Conservation (phyloP, 2,888 invertebrate species). For the Orchestes rusci region DNA sequence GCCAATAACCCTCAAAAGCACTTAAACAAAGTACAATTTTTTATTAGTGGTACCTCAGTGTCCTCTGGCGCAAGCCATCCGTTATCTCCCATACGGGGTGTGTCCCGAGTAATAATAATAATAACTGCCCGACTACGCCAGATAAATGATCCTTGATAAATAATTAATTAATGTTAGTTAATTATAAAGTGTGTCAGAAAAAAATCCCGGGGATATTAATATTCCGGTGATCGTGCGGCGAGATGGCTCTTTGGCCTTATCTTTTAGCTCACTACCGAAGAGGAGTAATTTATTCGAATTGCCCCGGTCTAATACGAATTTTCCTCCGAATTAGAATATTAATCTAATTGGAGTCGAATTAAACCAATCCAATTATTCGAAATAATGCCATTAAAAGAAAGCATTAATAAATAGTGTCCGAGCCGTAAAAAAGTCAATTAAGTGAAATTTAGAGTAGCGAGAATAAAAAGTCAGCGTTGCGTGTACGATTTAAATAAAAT, state of each 20-base stretch:
- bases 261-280: slow-evolving; percentile 14
- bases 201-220: slow-evolving; percentile 24
- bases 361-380: too few relatives aligned
- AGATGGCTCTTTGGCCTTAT: slow-evolving; percentile 18
- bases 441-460: slow-evolving; percentile 23
- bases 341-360: too few relatives aligned
- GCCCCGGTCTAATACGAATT: too few relatives aligned
- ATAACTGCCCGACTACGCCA: slow-evolving; percentile 21
- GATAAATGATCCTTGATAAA: slow-evolving; percentile 25
- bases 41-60: too few relatives aligned
- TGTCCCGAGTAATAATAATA: slow-evolving; percentile 20
- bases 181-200: slow-evolving; percentile 25
- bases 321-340: too few relatives aligned
- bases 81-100: slow-evolving; percentile 19
- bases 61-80: slow-evolving; percentile 20
- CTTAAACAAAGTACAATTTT: too few relatives aligned
- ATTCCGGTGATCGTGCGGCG: slow-evolving; percentile 23
- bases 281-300: too few relatives aligned
- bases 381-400: slow-evolving; percentile 11
- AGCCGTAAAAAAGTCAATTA: slow-evolving; percentile 24
- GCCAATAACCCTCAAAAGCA: too few relatives aligned
- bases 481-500: slow-evolving; percentile 27
- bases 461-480: slow-evolving; percentile 21
- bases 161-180: slow-evolving; percentile 26
- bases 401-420: slow-evolving; percentile 16